phyloP scores from a whole-genome alignment of 2,888 invertebrate genomes.

The Adineta ricciae region DNA sequence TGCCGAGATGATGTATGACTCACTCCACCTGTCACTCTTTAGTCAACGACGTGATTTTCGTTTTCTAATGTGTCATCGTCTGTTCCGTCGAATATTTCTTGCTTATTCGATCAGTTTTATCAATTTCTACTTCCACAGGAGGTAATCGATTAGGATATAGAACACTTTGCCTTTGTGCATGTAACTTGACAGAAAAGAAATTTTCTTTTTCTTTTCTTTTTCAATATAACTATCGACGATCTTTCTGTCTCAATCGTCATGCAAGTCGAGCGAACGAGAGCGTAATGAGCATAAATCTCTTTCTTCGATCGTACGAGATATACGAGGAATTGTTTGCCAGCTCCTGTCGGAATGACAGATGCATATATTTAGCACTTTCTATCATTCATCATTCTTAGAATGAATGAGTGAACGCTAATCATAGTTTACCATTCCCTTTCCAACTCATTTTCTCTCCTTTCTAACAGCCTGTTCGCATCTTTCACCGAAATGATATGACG shows the following conservation, averaged over 20 bases:
- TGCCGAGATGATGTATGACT: neutral
- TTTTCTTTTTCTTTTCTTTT: neutral
- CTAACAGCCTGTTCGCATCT: neutral
- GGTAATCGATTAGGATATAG: neutral
- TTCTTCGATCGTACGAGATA: neutral
- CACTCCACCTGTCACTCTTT: neutral
- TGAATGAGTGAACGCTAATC: neutral
- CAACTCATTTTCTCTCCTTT: neutral
- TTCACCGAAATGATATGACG: neutral
- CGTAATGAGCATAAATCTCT: neutral
- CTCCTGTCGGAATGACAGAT: neutral
- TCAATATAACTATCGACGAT: neutral
- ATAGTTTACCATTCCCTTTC: neutral
- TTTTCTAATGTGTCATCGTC: neutral
- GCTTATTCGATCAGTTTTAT: neutral
- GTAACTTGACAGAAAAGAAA: neutral
- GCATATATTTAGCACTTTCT: neutral
- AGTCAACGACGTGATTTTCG: neutral
- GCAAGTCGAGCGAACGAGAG: neutral
- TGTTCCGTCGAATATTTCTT: neutral
- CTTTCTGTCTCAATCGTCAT: neutral
- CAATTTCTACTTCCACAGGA: neutral
- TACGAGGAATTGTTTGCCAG: neutral
- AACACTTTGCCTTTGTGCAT: neutral
- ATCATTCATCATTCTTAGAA: neutral